Evolutionary conservation across 2,797 vertebrate species (phyloP).

Genomic region (Psittacula derbiana): DNA sequence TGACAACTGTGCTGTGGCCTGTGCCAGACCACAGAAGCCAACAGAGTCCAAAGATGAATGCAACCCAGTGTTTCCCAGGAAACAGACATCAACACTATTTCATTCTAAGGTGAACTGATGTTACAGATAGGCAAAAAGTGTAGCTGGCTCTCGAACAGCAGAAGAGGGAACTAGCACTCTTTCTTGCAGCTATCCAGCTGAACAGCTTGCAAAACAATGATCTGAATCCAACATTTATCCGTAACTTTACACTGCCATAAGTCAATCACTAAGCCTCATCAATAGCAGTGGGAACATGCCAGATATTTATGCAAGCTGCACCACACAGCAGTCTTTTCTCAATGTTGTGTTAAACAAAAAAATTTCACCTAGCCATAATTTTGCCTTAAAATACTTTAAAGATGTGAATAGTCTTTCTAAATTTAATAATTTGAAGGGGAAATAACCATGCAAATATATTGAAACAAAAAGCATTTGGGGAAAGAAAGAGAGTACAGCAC

Average conservation of each 20-base stretch:
- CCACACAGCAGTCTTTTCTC: neutral
- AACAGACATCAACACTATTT: neutral
- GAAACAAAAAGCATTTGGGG: accelerated
- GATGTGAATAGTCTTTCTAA: neutral
- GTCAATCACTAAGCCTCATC: neutral
- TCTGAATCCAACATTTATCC: neutral
- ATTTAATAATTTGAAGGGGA: neutral
- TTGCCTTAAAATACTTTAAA: neutral
- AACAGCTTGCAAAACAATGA: neutral
- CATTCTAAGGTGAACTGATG: neutral
- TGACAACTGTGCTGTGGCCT: neutral
- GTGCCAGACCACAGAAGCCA: conserved; percentile 11
- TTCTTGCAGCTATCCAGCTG: neutral
- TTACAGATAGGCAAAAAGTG: neutral
- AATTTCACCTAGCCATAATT: neutral
- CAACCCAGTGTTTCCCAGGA: neutral
- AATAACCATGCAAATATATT: neutral
- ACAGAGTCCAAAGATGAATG: neutral
- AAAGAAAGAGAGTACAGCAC: neutral
- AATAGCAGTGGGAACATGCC: neutral
- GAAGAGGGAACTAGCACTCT: neutral
- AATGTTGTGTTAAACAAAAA: neutral
- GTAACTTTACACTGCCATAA: neutral
- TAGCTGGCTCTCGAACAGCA: neutral
- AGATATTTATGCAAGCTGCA: neutral